Evolutionary conservation across 92 coral and sea anemone species (phyloP), one percentile per base, ranked within the genome.

Genomic region (Paramuricea clavata): DNA sequence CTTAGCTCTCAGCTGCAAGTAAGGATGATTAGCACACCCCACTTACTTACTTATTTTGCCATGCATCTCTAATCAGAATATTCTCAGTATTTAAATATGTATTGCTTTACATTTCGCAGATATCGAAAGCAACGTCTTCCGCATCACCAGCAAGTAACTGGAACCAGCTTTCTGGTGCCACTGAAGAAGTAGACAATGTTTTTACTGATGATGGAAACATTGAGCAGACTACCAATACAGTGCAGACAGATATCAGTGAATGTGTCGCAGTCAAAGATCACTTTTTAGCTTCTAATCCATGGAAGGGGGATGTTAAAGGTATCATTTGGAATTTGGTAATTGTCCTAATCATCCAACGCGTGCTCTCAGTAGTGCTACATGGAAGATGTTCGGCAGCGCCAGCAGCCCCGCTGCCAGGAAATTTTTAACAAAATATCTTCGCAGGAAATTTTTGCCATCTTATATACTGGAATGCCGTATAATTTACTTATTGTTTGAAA

Each of bases 281-380:
- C 16, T 22, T 23, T 60, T 32, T 43, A 8, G 28, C 54, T 41
- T 59, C 64, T n/a, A 79, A 41, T 61, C 72, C 74, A 2, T 79
- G 84, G 84, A 39, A 23, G 39, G 84, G 23, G 23, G 73, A 60
- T 28, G 65, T 44, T 12, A n/a, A 21, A 79, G 84, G 84, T 79
- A 54, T 17, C 36, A 21, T 47, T 32, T 15, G 5, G 21, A 12
- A 69, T 17, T 35, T 17, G n/a, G n/a, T 17, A 65, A 13, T 27
- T n/a, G 15, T 7, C 4, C 42, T 36, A 36, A 36, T 36, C 42
- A 36, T 3, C 42, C 8, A 36, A 36, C 8, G 42, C 8, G 42
- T 36, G 42, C 42, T 8, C 42, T 36, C 8, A n/a, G n/a, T n/a
- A n/a, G n/a, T n/a, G n/a, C n/a, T n/a, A n/a, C n/a, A n/a, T n/a